Evolutionary conservation across 2,888 invertebrate genomes (phyloP), one percentile per base, ranked within the genome.

Genomic region (Microplitis manilae): DNA sequence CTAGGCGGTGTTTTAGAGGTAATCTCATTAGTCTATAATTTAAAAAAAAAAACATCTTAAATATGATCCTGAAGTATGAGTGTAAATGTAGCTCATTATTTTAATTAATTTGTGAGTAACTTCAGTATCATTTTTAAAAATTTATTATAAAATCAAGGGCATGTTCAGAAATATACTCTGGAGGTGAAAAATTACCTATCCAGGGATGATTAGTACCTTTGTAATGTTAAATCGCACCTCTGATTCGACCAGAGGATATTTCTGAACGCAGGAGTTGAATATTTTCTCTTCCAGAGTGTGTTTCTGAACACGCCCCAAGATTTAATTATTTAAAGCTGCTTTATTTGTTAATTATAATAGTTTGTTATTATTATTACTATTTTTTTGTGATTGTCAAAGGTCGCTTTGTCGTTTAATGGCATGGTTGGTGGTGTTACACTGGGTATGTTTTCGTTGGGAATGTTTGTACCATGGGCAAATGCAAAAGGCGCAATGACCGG

Each of bases 401-500:
- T 96, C 1, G 96, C 97, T 0, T 91, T 97, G 0, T 96, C 96
- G 68, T 94, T 97, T 85, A 96, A 97, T 86, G 97, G 97, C 0
- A 95, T 97, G 92, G 94, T 96, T 38, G 96, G 97, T 2, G 97
- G 97, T 1, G 95, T 97, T 0, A 94, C 96, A 0, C 91, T 97
- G 30, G 97, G 97, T 0, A 91, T 97, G 4, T 97, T 97, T 88
- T 93, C 96, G 0, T 91, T 97, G 30, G 97, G 97, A 75, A 96
- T 97, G 93, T 94, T 96, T 83, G 94, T 97, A 83, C 97, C 97
- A 0, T 95, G 94, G 93, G 94, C 96, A 2, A 97, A 97, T 87
- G 91, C 94, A 17, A 95, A 94, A 93, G 95, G 95, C 6, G 94
- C 94, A 0, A 90, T 94, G 72, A 90, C 90, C 5, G 95, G 95